Base-by-base conservation (phyloP, 2,888 invertebrate genomes). In the Rhyacophila evoluta region DNA sequence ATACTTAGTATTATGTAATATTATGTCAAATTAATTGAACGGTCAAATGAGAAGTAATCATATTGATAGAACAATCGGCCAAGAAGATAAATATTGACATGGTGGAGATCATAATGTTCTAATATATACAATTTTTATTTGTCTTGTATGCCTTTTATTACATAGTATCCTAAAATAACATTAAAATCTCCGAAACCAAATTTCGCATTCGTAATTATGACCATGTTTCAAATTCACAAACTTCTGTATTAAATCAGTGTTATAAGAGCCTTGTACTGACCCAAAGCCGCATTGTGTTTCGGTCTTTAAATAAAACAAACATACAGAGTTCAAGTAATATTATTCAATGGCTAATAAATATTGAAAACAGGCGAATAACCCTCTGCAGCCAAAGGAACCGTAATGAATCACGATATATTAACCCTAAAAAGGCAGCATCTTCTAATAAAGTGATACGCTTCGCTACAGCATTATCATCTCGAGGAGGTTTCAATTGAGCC, bases 381-480 rank as follows among this genome's bases (percentile, higher is more conserved):
- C 55, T 12, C 25, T 12, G 55, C 19, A 6, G 10, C 25, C 25
- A 19, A n/a, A 25, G 15, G 19, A 55, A 55, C 55, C 19, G 55
- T 55, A 55, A 55, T 55, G 55, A 55, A 55, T 55, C 55, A 55
- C 55, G 12, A 5, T 55, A 19, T 55, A 55, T 55, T 55, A 25
- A 55, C 55, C 55, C 55, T 55, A 55, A 55, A 55, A 55, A 55
- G 55, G 55, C 55, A 55, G 25, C 55, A 25, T 55, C 55, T 55
- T 55, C 55, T 55, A 55, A 55, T 55, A 55, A 55, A 55, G 55
- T 55, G 55, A 55, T 55, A 55, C 55, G 55, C 55, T 55, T 19
- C 19, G 55, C 55, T 55, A 55, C 55, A 55, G 55, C 55, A 55
- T 55, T 55, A 55, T 55, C 55, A 55, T 55, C 55, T 55, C 55